These are phyloP conservation scores for Bembecia ichneumoniformis DNA, from an alignment of 2,888 invertebrate genomes.

Conservation along the genomic window DNA sequence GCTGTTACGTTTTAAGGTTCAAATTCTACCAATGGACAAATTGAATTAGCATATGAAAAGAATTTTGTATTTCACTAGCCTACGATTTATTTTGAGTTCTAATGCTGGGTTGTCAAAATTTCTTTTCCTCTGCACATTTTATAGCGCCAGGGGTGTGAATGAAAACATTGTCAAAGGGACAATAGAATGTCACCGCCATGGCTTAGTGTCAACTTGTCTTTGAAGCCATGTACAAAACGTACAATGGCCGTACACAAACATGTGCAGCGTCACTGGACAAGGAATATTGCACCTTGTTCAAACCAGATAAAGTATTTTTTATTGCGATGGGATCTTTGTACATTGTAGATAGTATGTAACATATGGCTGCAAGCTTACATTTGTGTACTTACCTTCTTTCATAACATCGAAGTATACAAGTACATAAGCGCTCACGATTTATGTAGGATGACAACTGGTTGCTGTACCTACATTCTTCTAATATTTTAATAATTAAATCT, in stretches of 20 bases:
- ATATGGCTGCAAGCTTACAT: too few relatives aligned
- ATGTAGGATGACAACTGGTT: too few relatives aligned
- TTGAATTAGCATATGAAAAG: conserved; percentile 50
- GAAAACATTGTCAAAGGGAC: conserved; percentile 57
- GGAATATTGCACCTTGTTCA: too few relatives aligned
- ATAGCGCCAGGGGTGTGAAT: conserved; percentile 63
- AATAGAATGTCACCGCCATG: conserved; percentile 48
- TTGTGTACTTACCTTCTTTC: too few relatives aligned
- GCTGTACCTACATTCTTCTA: too few relatives aligned
- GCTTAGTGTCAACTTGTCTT: conserved; percentile 67
- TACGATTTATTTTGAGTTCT: conserved; percentile 17
- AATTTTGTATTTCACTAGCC: conserved; percentile 8
- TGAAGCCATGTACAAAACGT: conserved; percentile 27
- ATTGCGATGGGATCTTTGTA: not conserved
- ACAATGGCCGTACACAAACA: not conserved
- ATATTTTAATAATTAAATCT: too few relatives aligned
- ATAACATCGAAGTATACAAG: too few relatives aligned
- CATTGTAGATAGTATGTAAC: not conserved
- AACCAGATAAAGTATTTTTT: too few relatives aligned
- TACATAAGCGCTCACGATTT: too few relatives aligned
- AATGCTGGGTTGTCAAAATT: conserved; percentile 11
- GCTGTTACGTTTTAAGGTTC: conserved; percentile 13
- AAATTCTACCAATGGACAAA: conserved; percentile 18
- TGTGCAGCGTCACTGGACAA: too few relatives aligned
- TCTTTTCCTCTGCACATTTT: conserved; percentile 11